These are phyloP conservation scores for Patiria miniata DNA, from an alignment of 35 echinoderm and acorn worm genomes.

Conservation along the genomic window DNA sequence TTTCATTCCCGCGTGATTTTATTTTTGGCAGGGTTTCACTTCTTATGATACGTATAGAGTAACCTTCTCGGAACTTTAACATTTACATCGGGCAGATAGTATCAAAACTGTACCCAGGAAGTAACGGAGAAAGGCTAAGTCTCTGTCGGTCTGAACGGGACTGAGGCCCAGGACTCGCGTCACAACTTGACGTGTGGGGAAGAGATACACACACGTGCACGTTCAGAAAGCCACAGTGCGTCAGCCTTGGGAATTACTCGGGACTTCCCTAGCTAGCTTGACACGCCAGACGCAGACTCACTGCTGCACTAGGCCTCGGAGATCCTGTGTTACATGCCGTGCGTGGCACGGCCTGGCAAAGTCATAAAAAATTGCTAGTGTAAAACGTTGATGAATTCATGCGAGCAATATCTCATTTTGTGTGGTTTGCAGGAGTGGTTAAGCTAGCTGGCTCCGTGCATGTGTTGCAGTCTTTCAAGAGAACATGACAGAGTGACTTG, in stretches of 20 bases:
- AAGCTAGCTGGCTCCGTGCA: too few species aligned
- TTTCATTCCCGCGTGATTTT: too few species aligned
- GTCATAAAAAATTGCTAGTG: conserved; percentile 6
- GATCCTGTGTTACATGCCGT: neutral
- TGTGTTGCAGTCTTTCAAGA: too few species aligned
- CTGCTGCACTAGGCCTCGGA: neutral
- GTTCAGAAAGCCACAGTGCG: neutral
- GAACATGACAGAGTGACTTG: too few species aligned
- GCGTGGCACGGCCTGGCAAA: neutral
- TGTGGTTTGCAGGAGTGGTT: too few species aligned
- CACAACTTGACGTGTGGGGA: conserved; percentile 7
- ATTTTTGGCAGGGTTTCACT: too few species aligned
- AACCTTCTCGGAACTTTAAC: too few species aligned
- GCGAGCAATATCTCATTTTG: too few species aligned
- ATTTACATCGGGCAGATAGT: too few species aligned
- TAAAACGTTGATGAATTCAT: neutral
- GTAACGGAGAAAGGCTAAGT: too few species aligned
- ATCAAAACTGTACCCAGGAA: too few species aligned
- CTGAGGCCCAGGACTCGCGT: neutral
- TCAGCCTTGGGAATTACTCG: neutral
- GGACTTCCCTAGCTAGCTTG: neutral
- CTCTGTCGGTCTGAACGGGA: neutral
- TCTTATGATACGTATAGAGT: too few species aligned
- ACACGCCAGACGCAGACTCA: neutral
- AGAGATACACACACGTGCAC: neutral